Evolutionary conservation across 2,113 vertebrate species (phyloP).

Genomic region (Amia ocellicauda): DNA sequence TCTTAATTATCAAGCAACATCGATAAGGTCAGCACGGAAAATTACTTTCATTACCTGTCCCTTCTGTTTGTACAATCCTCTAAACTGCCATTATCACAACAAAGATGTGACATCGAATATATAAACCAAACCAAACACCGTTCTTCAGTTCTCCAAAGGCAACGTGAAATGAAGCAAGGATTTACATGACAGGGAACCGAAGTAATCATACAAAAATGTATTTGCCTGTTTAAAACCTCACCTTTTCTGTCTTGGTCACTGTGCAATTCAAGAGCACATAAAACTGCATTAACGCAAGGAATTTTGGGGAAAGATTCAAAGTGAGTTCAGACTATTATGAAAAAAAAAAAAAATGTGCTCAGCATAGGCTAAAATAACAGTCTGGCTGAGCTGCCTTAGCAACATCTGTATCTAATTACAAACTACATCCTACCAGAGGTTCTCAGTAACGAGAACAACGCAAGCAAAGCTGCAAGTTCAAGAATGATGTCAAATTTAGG

Average conservation of each 20-base stretch:
- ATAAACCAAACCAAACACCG: conserved; percentile 17
- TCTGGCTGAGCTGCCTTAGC: conserved; percentile 68
- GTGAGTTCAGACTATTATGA: conserved; percentile 81
- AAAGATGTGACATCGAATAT: background rate
- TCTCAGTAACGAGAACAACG: conserved; percentile 72
- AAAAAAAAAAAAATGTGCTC: conserved; percentile 61
- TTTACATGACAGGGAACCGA: conserved; percentile 20
- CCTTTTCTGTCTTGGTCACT: conserved; percentile 33
- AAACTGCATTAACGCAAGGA: conserved; percentile 77
- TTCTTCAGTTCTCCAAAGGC: conserved; percentile 29
- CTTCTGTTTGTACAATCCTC: too few relatives aligned
- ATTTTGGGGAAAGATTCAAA: conserved; percentile 86
- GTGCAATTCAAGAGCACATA: conserved; percentile 49
- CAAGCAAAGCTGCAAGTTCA: conserved; percentile 65
- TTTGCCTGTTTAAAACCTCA: conserved; percentile 31
- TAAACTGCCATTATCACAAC: background rate
- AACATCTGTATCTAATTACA: conserved; percentile 87
- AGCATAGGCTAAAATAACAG: conserved; percentile 86
- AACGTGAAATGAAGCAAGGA: conserved; percentile 6
- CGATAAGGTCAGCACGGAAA: too few relatives aligned
- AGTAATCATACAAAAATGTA: conserved; percentile 13
- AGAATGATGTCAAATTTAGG: conserved; percentile 75
- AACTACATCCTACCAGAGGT: conserved; percentile 76
- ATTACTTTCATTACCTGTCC: too few relatives aligned
- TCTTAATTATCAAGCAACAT: too few relatives aligned